Conservation (phyloP, 2,888 invertebrate genomes). For the Gymnocheta viridis region DNA sequence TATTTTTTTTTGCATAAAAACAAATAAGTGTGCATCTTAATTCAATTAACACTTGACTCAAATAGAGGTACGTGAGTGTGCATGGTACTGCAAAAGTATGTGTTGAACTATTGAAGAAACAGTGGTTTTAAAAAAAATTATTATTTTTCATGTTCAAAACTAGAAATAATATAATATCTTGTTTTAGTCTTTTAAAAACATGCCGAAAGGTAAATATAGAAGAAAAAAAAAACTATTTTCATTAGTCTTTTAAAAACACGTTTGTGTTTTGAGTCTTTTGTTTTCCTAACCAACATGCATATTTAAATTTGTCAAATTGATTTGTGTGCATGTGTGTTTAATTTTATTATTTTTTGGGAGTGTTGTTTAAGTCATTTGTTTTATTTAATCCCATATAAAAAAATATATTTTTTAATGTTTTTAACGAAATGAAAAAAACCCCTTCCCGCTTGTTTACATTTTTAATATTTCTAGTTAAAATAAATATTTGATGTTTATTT, state of each 20-base stretch:
- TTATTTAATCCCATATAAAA: not conserved
- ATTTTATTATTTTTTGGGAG: not conserved
- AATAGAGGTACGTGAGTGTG: not conserved
- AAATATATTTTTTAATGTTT: not conserved
- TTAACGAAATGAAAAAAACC: not conserved
- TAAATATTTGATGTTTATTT: not conserved
- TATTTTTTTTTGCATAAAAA: not conserved
- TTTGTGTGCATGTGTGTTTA: not conserved
- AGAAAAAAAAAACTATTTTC: not conserved
- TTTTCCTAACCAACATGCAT: not conserved
- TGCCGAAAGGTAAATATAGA: not conserved
- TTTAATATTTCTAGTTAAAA: not conserved
- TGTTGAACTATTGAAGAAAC: slow-evolving; percentile 1
- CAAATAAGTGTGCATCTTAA: slow-evolving; percentile 51
- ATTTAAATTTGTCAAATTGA: slow-evolving; percentile 8
- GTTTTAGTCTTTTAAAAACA: not conserved
- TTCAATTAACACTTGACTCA: slow-evolving; percentile 61
- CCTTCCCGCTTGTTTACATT: not conserved
- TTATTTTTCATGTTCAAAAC: not conserved
- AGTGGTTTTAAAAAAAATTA: not conserved
- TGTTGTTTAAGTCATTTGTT: not conserved
- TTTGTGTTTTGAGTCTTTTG: slow-evolving; percentile 27
- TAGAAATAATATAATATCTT: not conserved
- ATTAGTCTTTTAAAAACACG: slow-evolving; percentile 6
- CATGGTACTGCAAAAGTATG: not conserved